Base-by-base conservation (phyloP, 2,888 invertebrate genomes). In the Syritta pipiens region DNA sequence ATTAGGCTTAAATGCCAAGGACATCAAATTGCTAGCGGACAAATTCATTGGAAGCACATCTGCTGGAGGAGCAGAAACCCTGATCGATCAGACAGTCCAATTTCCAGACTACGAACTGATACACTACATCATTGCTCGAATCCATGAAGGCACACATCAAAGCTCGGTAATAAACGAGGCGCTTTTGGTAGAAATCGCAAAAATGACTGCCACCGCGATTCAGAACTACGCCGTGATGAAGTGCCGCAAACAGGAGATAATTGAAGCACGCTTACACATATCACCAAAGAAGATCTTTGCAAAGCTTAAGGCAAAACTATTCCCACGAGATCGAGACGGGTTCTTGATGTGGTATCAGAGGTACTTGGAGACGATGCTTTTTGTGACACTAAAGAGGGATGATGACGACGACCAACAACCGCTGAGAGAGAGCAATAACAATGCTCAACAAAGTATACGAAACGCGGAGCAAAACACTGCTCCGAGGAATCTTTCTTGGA, bases 241-340 rank as follows among this genome's bases (percentile, higher is more conserved):
- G 81, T 62, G 83, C 82, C 82, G 69, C 79, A 72, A 55, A 22
- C 71, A 55, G 3, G 51, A 74, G 1, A 10, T 62, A 6, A 12
- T 37, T 20, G 71, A 40, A 26, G 44, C 75, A 20, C 67, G 84
- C 5, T 32, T 71, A 9, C 62, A 83, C 12, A 85, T 88, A 63
- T 86, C 89, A 4, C 87, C 88, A 3, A 88, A 88, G 40, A 88
- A 87, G 62, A 85, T 88, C 26, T 88, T 86, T 81, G 83, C 85
- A 10, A 86, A 85, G 81, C 86, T 88, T 12, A 87, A 86, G 62
- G 86, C 86, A 49, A 83, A 86, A 81, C 82, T 85, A 35, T 84
- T 85, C 42, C 86, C 87, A 2, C 84, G 86, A 9, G 85, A 87
- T 42, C 85, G 87, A 1, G 86, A 89, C 65, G 85, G 85, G 48